Evolutionary conservation across 2,888 invertebrate species (phyloP), one percentile per base, ranked within the genome.

Genomic region (Morpho deidamia): DNA sequence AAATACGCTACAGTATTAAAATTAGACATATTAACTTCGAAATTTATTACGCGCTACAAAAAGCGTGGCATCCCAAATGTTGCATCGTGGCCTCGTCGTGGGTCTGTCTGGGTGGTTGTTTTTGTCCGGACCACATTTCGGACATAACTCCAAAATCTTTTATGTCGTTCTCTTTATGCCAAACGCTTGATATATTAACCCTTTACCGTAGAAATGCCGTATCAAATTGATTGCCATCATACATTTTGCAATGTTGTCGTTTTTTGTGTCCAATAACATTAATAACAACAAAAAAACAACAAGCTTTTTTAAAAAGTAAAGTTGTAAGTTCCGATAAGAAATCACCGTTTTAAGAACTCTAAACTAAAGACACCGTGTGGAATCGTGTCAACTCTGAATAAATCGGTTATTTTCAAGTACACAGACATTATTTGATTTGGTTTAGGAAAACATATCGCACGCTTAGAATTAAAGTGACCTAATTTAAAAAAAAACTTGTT

Each of bases 61-160:
- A 56, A 58, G 33, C 43, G 37, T 41, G 53, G 53, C 43, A 58
- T 59, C 40, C 50, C 43, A 39, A 57, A 53, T 42, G 42, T 44
- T 49, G 44, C 51, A 32, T 40, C 33, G 32, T 10, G 39, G 9
- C 45, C 8, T 8, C 33, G 9, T 9, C 14, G 44, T 48, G 34
- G 38, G 12, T 47, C 40, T 35, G 50, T 47, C 47, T 47, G 50
- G 56, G 56, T 38, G 58, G 56, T 42, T 12, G 47, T 59, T 59
- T 59, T 59, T 59, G 32, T 44, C 35, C 9, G 12, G 47, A 48
- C 56, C 41, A 35, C 58, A 59, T 59, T 59, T 53, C 47, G 33
- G 34, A 44, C 44, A 59, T 59, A 53, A 39, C 49, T 51, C 32
- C 43, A 39, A 10, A 47, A 10, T 9, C 23, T 32, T 40, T 47